Evolutionary conservation across 2,113 vertebrate genomes (phyloP), one percentile per base, ranked within the genome.

Genomic region (Crotalus helleri): DNA sequence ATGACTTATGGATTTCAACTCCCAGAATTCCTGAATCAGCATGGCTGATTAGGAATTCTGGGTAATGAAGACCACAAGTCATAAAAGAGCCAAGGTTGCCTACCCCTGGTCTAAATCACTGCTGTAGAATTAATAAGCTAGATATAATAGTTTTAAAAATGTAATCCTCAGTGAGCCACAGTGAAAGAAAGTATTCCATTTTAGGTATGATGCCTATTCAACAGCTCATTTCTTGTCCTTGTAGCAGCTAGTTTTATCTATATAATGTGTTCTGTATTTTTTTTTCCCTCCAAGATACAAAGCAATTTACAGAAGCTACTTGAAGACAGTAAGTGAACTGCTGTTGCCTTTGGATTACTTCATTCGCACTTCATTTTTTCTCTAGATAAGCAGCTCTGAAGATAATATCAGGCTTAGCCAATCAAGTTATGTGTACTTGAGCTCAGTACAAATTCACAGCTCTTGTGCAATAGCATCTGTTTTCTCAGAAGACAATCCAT

Each of bases 251-350:
- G 2, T 57, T 57, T 92, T 29, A 69, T 86, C 58, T n/a, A 87
- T 57, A 81, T 29, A 10, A 59, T 49, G 86, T 87, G 0, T 6
- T 58, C 91, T 33, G 59, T 91, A 89, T 94, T 97, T 94, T 93
- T 39, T 91, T 74, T 51, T 54, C 94, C 94, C 57, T 95, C 96
- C 93, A 96, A 99, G 99, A 99, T 99, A 96, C 99, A 99, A 95
- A 98, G 97, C 96, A 99, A 98, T 95, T 98, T 99, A 93, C 98
- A 99, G 95, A 98, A 98, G 64, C 97, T 99, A 0, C 97, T 99
- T 96, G 98, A 99, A 51, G 98, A 98, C 54, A 96, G 97, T 11
- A 96, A 98, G 90, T 98, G 97, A 98, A 44, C 93, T 26, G 0
- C 85, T 0, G 0, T 85, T 87, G 17, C 93, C 93, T 92, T 91